Evolutionary conservation across 2,888 invertebrate genomes (phyloP), one percentile per base, ranked within the genome.

Genomic region (Neocrepidodera transversa): DNA sequence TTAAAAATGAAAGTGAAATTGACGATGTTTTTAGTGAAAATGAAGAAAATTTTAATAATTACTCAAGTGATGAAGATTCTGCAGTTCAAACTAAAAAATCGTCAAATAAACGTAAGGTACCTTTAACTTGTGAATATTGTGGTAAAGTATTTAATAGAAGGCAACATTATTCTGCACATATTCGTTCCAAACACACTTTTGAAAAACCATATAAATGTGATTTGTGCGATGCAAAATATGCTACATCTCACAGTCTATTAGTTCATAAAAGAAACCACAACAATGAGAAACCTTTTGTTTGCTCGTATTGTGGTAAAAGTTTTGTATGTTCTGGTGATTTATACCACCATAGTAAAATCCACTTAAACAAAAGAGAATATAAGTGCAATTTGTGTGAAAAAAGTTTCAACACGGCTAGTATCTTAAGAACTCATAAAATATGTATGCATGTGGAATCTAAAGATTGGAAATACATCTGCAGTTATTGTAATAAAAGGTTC

Each of bases 221-320:
- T 40, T 42, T 68, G 10, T 73, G 73, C 50, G 71, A 69, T 13
- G 71, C 71, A 14, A 67, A 65, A 16, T 72, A 69, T 40, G 64
- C 69, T 2, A 69, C 67, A 8, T 71, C 71, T 10, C 72, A 72
- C 36, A 71, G 70, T 54, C 48, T 73, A 14, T 49, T 72, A 14
- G 68, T 72, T 3, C 73, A 73, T 47, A 70, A 67, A 59, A 62
- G 71, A 45, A 69, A 70, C 16, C 71, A 71, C 43, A 71, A 67
- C 32, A 68, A 71, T 43, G 71, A 71, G 51, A 67, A 67, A 49
- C 70, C 71, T 0, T 71, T 70, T 48, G 62, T 71, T 35, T 71
- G 71, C 45, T 68, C 67, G 6, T 66, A 63, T 23, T 71, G 71
- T 45, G 71, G 71, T 0, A 84, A 84, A 70, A 78, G 64, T 38